phyloP scores from a whole-genome alignment of 2,888 invertebrate species.

The Ctenicera cuprea region DNA sequence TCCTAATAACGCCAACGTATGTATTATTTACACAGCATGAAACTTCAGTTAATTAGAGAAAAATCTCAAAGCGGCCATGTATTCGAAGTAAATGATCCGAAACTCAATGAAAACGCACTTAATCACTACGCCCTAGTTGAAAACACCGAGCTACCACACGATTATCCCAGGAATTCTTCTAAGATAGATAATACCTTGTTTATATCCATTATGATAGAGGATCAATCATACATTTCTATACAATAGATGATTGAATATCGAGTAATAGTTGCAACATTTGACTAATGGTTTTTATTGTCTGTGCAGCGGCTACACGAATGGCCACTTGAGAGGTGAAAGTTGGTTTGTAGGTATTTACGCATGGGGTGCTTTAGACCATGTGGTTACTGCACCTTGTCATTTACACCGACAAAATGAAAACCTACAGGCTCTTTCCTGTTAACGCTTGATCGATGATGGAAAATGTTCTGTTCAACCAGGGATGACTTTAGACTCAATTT shows the following conservation, averaged over 20 bases:
- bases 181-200: conserved; percentile 35
- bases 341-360: conserved; percentile 30
- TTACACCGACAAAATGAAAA: conserved; percentile 1
- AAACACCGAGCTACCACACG: conserved; percentile 6
- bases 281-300: conserved; percentile 46
- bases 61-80: conserved; percentile 14
- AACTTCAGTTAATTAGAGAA: conserved; percentile 35
- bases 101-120: conserved; percentile 27
- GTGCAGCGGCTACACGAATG: conserved; percentile 19
- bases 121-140: conserved; percentile 32
- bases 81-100: conserved; percentile 38
- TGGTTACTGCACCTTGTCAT: conserved; percentile 31
- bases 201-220: conserved; percentile 29
- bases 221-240: conserved; percentile 43
- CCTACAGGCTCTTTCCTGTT: conserved; percentile 7
- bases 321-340: conserved; percentile 35
- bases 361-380: conserved; percentile 37
- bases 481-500: background rate
- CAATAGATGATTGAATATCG: conserved; percentile 49
- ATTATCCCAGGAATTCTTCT: conserved; percentile 31
- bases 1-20: background rate
- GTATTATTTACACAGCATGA: conserved; percentile 22
- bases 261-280: conserved; percentile 45
- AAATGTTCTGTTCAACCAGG: background rate
- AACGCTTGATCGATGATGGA: conserved; percentile 15